Conservation (phyloP, 2,113 vertebrate species). For the Podarcis muralis region DNA sequence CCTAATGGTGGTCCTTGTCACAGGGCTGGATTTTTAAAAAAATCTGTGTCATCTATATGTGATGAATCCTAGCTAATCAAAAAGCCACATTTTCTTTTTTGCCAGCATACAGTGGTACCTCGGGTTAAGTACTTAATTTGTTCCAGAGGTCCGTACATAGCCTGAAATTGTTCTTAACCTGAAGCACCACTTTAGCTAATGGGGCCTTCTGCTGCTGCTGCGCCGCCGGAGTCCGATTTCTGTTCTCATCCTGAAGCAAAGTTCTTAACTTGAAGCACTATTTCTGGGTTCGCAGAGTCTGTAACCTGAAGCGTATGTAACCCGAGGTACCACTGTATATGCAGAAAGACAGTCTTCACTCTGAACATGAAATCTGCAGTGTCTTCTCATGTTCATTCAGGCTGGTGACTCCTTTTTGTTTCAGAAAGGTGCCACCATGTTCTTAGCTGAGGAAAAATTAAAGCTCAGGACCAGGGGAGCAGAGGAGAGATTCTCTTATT, state of each 20-base stretch:
- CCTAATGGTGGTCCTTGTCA: not conserved
- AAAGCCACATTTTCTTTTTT: not conserved
- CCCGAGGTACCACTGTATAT: not conserved
- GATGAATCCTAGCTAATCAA: not conserved
- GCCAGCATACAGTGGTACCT: not conserved
- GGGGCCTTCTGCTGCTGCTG: too few species aligned
- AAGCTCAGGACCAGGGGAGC: not conserved
- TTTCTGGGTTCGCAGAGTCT: too few species aligned
- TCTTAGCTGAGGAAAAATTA: not conserved
- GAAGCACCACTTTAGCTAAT: too few species aligned
- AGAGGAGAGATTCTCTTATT: not conserved
- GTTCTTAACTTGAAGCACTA: too few species aligned
- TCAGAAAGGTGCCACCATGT: not conserved
- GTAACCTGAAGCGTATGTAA: too few species aligned
- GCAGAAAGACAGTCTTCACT: not conserved
- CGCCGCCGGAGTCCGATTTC: too few species aligned
- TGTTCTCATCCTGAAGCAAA: too few species aligned
- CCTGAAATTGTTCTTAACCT: too few species aligned
- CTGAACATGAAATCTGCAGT: not conserved
- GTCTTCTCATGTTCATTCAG: not conserved
- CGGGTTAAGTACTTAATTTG: too few species aligned
- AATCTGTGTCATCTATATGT: not conserved
- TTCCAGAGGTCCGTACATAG: too few species aligned
- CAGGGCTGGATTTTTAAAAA: not conserved
- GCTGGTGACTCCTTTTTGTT: not conserved